Conservation (phyloP, 2,888 invertebrate species). For the Rhamnusium bicolor region DNA sequence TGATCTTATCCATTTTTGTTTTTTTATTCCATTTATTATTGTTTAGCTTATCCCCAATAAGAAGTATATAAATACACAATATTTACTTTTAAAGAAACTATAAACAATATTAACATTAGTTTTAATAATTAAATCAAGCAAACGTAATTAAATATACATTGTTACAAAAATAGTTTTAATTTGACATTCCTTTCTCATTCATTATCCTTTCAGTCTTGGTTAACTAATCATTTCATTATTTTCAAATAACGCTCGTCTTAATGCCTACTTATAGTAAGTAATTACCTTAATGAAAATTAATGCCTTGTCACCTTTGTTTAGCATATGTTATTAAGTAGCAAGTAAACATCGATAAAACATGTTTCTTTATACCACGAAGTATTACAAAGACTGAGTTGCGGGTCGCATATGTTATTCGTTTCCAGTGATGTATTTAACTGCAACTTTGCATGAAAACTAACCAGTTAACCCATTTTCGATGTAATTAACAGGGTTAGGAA, state of each 20-base stretch:
- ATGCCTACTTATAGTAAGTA: not conserved
- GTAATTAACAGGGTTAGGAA: not conserved
- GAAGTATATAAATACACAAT: too few species aligned
- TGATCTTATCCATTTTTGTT: too few species aligned
- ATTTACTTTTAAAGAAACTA: too few species aligned
- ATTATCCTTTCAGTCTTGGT: not conserved
- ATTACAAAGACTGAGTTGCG: not conserved
- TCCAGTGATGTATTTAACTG: slow-evolving; percentile 1
- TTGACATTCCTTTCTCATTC: not conserved
- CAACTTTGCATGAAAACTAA: slow-evolving; percentile 7
- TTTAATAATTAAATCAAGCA: not conserved
- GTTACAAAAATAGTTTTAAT: not conserved
- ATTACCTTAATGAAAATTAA: slow-evolving; percentile 22
- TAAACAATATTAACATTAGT: too few species aligned
- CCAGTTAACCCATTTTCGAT: not conserved
- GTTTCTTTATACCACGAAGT: not conserved
- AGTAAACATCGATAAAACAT: not conserved
- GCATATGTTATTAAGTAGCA: slow-evolving; percentile 16
- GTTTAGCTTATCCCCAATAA: too few species aligned
- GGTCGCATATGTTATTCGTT: slow-evolving; percentile 4
- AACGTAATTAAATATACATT: not conserved
- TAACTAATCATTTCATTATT: not conserved
- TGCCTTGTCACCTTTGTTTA: slow-evolving; percentile 16
- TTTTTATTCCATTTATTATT: too few species aligned
- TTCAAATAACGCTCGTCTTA: slow-evolving; percentile 6